phyloP scores from a whole-genome alignment of 2,113 vertebrate species.

The Apodemus sylvaticus region DNA sequence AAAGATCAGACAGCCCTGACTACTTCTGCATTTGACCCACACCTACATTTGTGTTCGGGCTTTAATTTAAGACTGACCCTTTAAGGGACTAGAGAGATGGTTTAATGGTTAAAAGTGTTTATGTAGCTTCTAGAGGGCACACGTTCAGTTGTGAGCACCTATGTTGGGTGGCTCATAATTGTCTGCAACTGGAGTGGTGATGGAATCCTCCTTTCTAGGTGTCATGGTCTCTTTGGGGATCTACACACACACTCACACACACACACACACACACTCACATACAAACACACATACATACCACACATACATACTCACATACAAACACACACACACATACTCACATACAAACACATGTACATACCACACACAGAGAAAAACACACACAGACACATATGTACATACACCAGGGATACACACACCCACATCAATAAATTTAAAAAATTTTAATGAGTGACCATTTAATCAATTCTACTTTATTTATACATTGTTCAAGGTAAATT shows the following conservation, averaged over 20 bases:
- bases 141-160: not conserved
- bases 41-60: too few species aligned
- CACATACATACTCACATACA: not conserved
- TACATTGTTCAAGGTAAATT: not conserved
- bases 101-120: not conserved
- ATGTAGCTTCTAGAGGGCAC: not conserved
- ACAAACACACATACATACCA: not conserved
- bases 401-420: not conserved
- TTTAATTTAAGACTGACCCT: not conserved
- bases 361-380: too few species aligned
- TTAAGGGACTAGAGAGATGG: not conserved
- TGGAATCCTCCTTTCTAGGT: not conserved
- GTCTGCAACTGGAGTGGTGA: not conserved
- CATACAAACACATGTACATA: too few species aligned
- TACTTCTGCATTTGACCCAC: not conserved
- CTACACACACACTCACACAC: too few species aligned
- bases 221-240: not conserved
- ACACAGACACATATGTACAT: not conserved
- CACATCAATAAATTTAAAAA: not conserved
- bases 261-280: not conserved
- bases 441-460: not conserved
- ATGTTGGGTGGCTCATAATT: not conserved
- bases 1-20: not conserved
- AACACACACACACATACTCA: not conserved
- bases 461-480: not conserved